These are phyloP conservation scores for Acrocyrtus sp. DNA, from an alignment of 2,888 invertebrate genomes.

Conservation along the genomic window DNA sequence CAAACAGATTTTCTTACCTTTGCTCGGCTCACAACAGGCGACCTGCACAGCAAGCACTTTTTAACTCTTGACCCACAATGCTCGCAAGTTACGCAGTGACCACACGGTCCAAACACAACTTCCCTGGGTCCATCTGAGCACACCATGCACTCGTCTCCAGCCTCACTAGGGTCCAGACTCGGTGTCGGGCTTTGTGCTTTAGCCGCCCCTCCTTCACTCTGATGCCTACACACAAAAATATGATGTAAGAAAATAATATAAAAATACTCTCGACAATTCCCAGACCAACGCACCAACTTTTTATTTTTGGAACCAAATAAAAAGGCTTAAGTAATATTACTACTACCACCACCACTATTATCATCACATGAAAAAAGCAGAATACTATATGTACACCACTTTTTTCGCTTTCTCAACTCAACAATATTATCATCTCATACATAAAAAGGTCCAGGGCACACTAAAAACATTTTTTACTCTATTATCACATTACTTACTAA, in stretches of 20 bases:
- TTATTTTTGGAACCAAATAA: too few relatives aligned
- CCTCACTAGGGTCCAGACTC: constrained; percentile 66
- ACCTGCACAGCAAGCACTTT: constrained; percentile 93
- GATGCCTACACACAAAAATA: constrained; percentile 42
- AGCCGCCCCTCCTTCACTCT: constrained; percentile 56
- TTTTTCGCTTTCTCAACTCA: too few relatives aligned
- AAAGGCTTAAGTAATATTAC: too few relatives aligned
- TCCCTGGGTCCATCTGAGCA: constrained; percentile 94
- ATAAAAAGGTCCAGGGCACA: constrained; percentile 42
- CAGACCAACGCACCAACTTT: too few relatives aligned
- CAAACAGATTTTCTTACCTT: constrained; percentile 70
- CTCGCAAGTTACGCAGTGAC: constrained; percentile 93
- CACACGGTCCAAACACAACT: constrained; percentile 89
- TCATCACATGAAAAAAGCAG: too few relatives aligned
- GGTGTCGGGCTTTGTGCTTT: constrained; percentile 63
- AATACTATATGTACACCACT: too few relatives aligned
- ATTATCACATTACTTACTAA: constrained; percentile 52
- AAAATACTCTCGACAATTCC: too few relatives aligned
- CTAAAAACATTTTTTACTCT: constrained; percentile 50
- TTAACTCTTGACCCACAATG: constrained; percentile 86
- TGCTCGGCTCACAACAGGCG: constrained; percentile 80
- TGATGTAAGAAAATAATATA: not conserved
- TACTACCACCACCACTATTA: too few relatives aligned
- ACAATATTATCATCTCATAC: constrained; percentile 11
- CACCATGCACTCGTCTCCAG: constrained; percentile 91